Evolutionary conservation across 2,113 vertebrate species (phyloP).

Genomic region (Pristiophorus japonicus): DNA sequence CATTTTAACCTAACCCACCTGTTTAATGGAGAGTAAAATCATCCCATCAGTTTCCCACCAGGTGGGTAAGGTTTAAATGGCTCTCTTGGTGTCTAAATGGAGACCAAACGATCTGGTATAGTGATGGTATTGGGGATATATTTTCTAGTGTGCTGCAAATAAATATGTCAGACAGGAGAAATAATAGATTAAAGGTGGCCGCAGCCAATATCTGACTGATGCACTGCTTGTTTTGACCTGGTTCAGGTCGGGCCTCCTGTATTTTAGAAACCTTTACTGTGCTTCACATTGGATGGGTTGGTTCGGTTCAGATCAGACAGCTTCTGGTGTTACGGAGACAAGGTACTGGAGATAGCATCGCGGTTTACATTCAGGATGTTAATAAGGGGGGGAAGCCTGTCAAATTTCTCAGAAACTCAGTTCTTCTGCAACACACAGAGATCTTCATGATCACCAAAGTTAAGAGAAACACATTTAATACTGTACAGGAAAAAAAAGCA

Average conservation of each 20-base stretch:
- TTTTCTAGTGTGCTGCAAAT: not conserved
- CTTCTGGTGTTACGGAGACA: not conserved
- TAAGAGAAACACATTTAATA: constrained; percentile 37
- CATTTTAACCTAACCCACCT: not conserved
- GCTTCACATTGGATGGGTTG: not conserved
- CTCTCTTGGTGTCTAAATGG: not conserved
- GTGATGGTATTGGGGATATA: not conserved
- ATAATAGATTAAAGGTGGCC: not conserved
- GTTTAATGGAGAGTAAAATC: not conserved
- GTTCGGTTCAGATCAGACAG: not conserved
- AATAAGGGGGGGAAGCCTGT: not conserved
- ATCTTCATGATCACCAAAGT: not conserved
- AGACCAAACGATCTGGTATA: not conserved
- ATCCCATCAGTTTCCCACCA: not conserved
- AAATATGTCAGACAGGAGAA: not conserved
- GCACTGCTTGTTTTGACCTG: not conserved
- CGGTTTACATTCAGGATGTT: not conserved
- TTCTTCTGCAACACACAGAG: not conserved
- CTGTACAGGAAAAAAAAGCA: constrained; percentile 35
- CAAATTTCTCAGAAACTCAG: not conserved
- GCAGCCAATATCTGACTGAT: not conserved
- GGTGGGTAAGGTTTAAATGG: not conserved
- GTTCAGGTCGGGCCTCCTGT: not conserved
- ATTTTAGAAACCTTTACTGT: not conserved
- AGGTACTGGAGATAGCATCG: not conserved